Conservation (phyloP, 2,113 vertebrate genomes). For the Xyrauchen texanus region DNA sequence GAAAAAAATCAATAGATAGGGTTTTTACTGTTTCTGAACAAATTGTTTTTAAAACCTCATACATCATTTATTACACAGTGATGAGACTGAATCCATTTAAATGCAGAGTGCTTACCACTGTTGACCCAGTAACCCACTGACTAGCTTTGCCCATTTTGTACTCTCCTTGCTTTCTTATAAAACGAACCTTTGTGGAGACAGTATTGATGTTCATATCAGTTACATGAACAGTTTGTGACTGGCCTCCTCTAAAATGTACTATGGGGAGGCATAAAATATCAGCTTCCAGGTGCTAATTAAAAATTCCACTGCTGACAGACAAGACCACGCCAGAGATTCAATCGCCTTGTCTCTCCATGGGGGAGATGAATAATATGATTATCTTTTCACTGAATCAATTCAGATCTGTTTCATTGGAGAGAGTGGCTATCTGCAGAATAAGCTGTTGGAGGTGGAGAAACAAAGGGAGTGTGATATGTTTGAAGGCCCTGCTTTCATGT, state of each 20-base stretch:
- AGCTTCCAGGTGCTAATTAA: constrained; percentile 52
- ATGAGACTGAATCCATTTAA: background rate
- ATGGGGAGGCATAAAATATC: constrained; percentile 31
- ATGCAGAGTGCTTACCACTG: background rate
- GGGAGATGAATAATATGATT: constrained; percentile 47
- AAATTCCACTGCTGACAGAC: constrained; percentile 47
- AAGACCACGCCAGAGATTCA: constrained; percentile 40
- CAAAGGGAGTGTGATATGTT: constrained; percentile 37
- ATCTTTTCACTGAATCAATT: constrained; percentile 48
- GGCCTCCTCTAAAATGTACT: constrained; percentile 1
- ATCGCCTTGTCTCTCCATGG: constrained; percentile 41
- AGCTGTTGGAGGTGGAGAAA: constrained; percentile 33
- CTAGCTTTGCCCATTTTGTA: background rate
- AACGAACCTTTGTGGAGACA: background rate
- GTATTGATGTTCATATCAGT: background rate
- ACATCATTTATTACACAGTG: background rate
- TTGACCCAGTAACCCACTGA: constrained; percentile 19
- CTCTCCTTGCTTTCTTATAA: background rate
- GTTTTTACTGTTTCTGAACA: background rate
- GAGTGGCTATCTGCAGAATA: constrained; percentile 11
- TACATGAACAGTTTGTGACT: background rate
- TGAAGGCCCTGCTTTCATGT: constrained; percentile 46
- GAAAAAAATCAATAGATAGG: background rate
- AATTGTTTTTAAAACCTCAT: background rate
- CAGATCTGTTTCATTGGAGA: constrained; percentile 35